Base-by-base conservation (phyloP, 2,797 vertebrate genomes). In the Bufotes viridis region DNA sequence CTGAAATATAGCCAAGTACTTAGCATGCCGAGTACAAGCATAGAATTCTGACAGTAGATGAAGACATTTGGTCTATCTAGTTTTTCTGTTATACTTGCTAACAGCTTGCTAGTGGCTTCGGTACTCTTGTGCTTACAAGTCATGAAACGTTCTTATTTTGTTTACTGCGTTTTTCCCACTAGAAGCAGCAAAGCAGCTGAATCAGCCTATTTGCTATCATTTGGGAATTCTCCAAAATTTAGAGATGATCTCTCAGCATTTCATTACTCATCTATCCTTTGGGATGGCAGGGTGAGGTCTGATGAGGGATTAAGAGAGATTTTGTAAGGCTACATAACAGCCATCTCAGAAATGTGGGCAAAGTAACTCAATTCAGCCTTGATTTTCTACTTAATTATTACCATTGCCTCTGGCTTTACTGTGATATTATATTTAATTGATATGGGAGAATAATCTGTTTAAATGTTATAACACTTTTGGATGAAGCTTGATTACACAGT, bases 241-340 rank as follows among this genome's bases (percentile, higher is more conserved):
- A 29, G 69, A 49, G 72, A 72, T 74, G 67, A 72, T 75, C 42
- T 84, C 26, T 42, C 3, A 58, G 76, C 67, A 70, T 67, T 34
- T 26, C 55, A 78, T 86, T 78, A 86, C 84, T 86, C 84, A 86
- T 65, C 61, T 55, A 7, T 78, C 84, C 61, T 78, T 22, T 58
- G 85, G 85, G 75, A 86, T 58, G n/a, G 7, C 49, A 70, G 85
- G 85, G 85, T 80, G 85, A 86, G 85, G 85, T 78, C 84, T 86
- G 61, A 86, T 7, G 14, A 86, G 72, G 67, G 49, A 86, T 86
- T 78, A 78, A 55, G 18, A 3, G n/a, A 78, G 75, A 67, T 86
- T 86, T 69, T 55, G 78, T 29, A 29, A 12, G 60, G 60, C 22
- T 1, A 29, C 74, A 72, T n/a, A 84, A 58, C 42, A 42, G 42